Evolutionary conservation across 2,888 invertebrate species (phyloP), one percentile per base, ranked within the genome.

Genomic region (Synanthedon vespiformis): DNA sequence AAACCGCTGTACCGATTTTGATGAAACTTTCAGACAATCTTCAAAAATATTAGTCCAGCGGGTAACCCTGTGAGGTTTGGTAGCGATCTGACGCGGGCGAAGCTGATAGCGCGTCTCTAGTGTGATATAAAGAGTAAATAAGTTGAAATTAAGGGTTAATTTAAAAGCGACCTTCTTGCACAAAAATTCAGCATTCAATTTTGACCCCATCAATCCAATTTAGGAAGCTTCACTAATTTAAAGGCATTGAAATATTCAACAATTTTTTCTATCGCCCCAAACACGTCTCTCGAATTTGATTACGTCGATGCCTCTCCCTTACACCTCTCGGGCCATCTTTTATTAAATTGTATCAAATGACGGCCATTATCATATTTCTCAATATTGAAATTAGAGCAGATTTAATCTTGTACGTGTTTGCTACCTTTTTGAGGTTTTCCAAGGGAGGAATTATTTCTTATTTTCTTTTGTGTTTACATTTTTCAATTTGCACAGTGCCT

Each of bases 351-450:
- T 64, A 58, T 58, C 59, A 59, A 62, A 54, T 57, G 62, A 58
- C 62, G 59, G 59, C 55, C 59, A 56, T 61, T 57, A 51, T 49
- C 52, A 40, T 51, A 60, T 60, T 61, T 58, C 58, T 65, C 60
- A 59, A 64, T 64, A 66, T 67, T 65, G 58, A 63, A 66, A 67
- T 63, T 65, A 60, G 62, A 57, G 63, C 57, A 58, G 61, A 56
- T 59, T 58, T 57, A 51, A 58, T 59, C 55, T 59, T 50, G 40
- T 56, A 47, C 51, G 14, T 13, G 47, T 12, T 12, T 13, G 14
- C 44, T 12, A 44, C 44, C 14, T n/a, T 44, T 44, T 44, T 14
- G 13, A 44, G 44, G 44, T 44, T n/a, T n/a, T 6, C n/a, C n/a
- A 12, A 44, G n/a, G 3, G n/a, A 13, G 2, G 4, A n/a, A 14